Percentiles rank a stretch among this genome's conserved stretches.
Evolutionary conservation across 2,888 invertebrate genomes (phyloP).

Genomic region (Spisula solida): DNA sequence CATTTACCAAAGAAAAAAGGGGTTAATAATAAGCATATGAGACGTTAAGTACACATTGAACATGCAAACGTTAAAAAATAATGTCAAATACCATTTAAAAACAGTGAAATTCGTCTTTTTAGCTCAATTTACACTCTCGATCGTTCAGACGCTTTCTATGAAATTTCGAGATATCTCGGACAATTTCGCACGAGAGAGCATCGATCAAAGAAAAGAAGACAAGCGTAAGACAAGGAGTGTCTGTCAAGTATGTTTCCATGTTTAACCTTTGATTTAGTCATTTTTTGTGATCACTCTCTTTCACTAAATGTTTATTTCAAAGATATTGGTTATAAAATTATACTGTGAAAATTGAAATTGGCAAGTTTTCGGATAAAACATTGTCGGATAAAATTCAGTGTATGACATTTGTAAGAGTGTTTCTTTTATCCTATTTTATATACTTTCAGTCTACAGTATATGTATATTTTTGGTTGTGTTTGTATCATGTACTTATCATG

Average conservation of each 20-base stretch:
- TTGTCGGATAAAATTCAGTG: neutral
- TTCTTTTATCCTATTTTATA: neutral
- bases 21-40: neutral
- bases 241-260: neutral
- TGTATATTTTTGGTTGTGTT: neutral
- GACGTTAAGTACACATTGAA: neutral
- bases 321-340: neutral
- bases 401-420: no score
- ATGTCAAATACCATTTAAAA: neutral
- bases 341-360: neutral
- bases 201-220: neutral
- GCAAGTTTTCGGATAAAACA: slow-evolving; percentile 14
- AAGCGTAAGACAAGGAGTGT: neutral
- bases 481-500: neutral
- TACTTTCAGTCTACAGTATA: neutral
- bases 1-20: neutral
- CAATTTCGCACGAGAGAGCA: neutral
- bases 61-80: neutral
- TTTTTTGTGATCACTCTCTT: neutral
- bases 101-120: neutral
- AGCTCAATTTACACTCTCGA: neutral
- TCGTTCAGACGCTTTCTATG: neutral
- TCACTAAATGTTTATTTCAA: neutral
- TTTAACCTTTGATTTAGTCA: neutral
- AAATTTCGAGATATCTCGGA: slow-evolving; percentile 8